Base-by-base conservation (phyloP, 2,113 vertebrate genomes). In the Herpetotheres cachinnans region DNA sequence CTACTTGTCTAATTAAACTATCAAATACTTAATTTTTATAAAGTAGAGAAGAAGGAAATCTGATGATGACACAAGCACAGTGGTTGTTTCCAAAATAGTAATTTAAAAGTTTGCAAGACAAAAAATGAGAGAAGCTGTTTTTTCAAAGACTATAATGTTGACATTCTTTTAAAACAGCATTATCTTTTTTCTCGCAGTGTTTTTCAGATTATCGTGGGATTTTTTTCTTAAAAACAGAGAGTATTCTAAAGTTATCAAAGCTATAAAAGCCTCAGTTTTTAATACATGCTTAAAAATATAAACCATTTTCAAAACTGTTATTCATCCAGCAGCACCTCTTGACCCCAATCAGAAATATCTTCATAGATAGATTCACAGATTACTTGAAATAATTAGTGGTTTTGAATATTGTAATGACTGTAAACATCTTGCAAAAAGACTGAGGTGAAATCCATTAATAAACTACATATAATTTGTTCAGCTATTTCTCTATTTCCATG, bases 151-250 rank as follows among this genome's bases (percentile, higher is more conserved):
- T 54, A 1, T 65, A 50, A 32, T 22, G 15, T 22, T 74, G 12
- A 40, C 5, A 18, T 34, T 30, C 10, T 54, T 72, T 32, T 91
- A 72, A 49, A 10, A 59, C 5, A 62, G 2, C 18, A 20, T 47
- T 70, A 22, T 16, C 6, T 10, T 69, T 72, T 90, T 63, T 54
- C 20, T 87, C 5, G 13, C 26, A 26, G 7, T 40, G 24, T 29
- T 70, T 77, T 8, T 29, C 42, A 78, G 13, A 54, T 36, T 58
- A 54, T 49, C 1, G 1, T 44, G 22, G 6, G 0, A 0, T 36
- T 40, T 22, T 71, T 94, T 70, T 18, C 5, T 18, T 50, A 50
- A 87, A 88, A 63, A 2, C 17, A 22, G 7, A 65, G 6, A 65
- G 8, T 74, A 29, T 59, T 81, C 11, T 81, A 30, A 77, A 77